phyloP scores from a whole-genome alignment of 2,888 invertebrate genomes.

The Pomacea canaliculata region DNA sequence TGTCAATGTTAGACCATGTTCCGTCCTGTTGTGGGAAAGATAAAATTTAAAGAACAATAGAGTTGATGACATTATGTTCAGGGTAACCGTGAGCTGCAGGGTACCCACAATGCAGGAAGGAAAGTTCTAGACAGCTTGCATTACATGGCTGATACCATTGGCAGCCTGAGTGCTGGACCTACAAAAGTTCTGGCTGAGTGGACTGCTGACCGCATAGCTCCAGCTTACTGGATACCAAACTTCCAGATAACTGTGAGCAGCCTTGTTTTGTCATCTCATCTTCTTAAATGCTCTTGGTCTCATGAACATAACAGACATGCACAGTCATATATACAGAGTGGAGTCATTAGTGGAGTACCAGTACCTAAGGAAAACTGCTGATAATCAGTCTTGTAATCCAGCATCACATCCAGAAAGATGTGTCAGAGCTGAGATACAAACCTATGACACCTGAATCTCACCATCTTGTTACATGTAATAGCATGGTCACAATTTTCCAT shows the following conservation, averaged over 20 bases:
- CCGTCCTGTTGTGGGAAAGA: too few relatives aligned
- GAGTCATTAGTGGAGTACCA: neutral
- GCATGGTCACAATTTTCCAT: too few relatives aligned
- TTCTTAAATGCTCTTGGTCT: neutral
- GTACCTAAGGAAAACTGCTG: neutral
- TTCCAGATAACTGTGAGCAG: constrained; percentile 78
- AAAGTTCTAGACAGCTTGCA: constrained; percentile 78
- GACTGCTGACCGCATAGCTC: constrained; percentile 84
- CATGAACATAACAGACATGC: neutral
- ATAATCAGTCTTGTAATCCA: neutral
- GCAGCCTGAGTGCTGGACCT: constrained; percentile 80
- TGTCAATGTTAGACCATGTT: too few relatives aligned
- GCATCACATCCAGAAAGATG: too few relatives aligned
- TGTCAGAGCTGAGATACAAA: too few relatives aligned
- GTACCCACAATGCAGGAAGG: constrained; percentile 76
- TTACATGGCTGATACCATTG: constrained; percentile 76
- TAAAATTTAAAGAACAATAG: too few relatives aligned
- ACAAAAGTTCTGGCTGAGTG: constrained; percentile 79
- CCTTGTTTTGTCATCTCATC: too few relatives aligned
- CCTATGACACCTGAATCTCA: too few relatives aligned
- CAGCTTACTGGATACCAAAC: constrained; percentile 85
- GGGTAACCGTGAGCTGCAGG: constrained; percentile 61
- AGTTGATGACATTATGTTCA: constrained; percentile 22
- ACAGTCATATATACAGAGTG: too few relatives aligned
- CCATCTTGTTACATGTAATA: too few relatives aligned